Percentiles rank a stretch among this genome's conserved stretches.
phyloP scores from a whole-genome alignment of 53 echinoderm and acorn worm genomes.

The Astropecten irregularis region DNA sequence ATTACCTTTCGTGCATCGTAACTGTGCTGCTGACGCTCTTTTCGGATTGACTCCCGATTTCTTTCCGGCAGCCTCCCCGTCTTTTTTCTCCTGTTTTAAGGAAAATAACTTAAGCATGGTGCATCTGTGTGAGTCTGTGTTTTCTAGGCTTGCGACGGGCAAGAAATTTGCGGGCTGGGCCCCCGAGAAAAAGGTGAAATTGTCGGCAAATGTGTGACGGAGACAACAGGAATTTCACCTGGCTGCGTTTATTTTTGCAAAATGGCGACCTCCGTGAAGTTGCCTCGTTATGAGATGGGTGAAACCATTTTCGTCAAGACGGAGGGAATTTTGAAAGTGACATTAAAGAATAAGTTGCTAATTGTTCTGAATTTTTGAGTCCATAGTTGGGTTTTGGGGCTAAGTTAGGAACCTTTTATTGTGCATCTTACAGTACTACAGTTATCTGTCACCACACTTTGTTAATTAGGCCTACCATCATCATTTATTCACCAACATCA shows the following conservation, averaged over 20 bases:
- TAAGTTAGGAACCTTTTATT: no score
- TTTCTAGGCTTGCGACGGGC: background rate
- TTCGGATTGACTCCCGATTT: slow-evolving; percentile 66
- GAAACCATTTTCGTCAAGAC: slow-evolving; percentile 4
- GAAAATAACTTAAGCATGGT: slow-evolving; percentile 96
- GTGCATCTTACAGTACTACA: no score
- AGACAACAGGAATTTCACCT: background rate
- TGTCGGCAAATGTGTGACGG: background rate
- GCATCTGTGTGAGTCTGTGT: slow-evolving; percentile 30
- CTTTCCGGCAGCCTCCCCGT: slow-evolving; percentile 72
- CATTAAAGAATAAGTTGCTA: background rate
- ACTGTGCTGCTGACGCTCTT: slow-evolving; percentile 87
- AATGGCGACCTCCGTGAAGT: slow-evolving; percentile 48
- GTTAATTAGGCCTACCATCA: no score
- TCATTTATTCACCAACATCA: no score
- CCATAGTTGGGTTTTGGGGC: no score
- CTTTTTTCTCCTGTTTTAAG: slow-evolving; percentile 91
- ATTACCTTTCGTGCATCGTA: slow-evolving; percentile 96
- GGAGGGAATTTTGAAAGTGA: slow-evolving; percentile 3
- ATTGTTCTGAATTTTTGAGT: no score
- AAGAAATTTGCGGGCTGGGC: background rate
- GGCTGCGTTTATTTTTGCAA: slow-evolving; percentile 4
- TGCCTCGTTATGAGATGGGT: slow-evolving; percentile 34
- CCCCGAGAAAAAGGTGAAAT: background rate
- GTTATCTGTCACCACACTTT: no score